These are phyloP conservation scores for Sinocyclocheilus rhinocerous DNA, from an alignment of 2,113 vertebrate genomes.

Conservation along the genomic window DNA sequence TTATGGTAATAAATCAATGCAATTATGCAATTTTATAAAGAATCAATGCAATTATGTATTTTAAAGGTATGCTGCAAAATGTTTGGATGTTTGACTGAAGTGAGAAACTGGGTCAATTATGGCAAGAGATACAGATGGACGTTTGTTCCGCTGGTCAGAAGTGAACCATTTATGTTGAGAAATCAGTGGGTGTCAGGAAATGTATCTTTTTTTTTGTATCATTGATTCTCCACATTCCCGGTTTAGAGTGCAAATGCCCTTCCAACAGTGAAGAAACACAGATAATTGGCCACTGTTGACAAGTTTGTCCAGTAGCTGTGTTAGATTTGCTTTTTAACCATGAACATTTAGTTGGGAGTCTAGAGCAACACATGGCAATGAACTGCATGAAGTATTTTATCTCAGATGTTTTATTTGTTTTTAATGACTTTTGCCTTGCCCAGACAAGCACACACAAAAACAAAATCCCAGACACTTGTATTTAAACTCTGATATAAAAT, in stretches of 20 bases:
- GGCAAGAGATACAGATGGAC: not conserved
- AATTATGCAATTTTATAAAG: not conserved
- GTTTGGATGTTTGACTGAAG: not conserved
- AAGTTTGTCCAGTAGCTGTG: conserved; percentile 40
- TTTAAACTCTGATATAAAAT: not conserved
- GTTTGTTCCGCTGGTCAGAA: conserved; percentile 14
- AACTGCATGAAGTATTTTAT: conserved; percentile 16
- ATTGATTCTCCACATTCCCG: conserved; percentile 49
- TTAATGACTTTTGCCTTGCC: conserved; percentile 35
- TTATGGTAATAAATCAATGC: not conserved
- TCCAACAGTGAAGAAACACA: conserved; percentile 46
- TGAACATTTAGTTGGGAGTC: conserved; percentile 43
- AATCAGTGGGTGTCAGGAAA: conserved; percentile 36
- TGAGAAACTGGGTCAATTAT: conserved; percentile 30
- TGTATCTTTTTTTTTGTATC: conserved; percentile 24
- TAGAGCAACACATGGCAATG: conserved; percentile 10
- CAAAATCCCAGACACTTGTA: too few relatives aligned
- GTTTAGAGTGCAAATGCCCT: conserved; percentile 44
- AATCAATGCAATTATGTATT: not conserved
- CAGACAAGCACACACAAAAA: not conserved
- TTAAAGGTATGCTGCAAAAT: not conserved
- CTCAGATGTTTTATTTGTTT: conserved; percentile 38
- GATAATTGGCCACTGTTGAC: conserved; percentile 57
- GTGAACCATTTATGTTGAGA: conserved; percentile 29
- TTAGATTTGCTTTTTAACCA: conserved; percentile 43